These are phyloP conservation scores for Drosophila bunnanda DNA, from an alignment of 2,888 invertebrate species.

Conservation along the genomic window DNA sequence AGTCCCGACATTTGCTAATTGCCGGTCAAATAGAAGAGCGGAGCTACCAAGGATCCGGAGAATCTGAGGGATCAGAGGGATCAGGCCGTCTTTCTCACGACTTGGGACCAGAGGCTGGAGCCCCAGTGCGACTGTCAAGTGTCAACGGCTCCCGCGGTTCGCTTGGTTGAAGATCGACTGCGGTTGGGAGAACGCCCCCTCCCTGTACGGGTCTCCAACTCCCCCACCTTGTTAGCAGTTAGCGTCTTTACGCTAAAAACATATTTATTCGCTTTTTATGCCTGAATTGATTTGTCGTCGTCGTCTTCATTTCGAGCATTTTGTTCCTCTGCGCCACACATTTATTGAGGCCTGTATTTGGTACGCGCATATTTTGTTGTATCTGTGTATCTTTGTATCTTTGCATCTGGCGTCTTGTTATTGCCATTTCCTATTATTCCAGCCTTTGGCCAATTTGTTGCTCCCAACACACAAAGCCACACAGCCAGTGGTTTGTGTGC, in stretches of 20 bases:
- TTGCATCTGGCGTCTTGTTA: slow-evolving; percentile 33
- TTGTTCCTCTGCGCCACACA: slow-evolving; percentile 59
- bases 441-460: slow-evolving; percentile 54
- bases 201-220: not conserved
- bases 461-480: slow-evolving; percentile 21
- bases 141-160: slow-evolving; percentile 49
- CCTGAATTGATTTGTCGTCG: slow-evolving; percentile 81
- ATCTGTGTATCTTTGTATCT: slow-evolving; percentile 44
- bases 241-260: slow-evolving; percentile 80
- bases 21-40: slow-evolving; percentile 47
- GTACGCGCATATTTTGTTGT: slow-evolving; percentile 3
- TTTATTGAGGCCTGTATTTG: slow-evolving; percentile 60
- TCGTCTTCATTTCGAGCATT: slow-evolving; percentile 59
- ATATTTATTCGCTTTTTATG: slow-evolving; percentile 81
- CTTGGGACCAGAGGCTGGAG: slow-evolving; percentile 7
- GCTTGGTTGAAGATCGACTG: slow-evolving; percentile 28
- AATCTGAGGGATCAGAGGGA: slow-evolving; percentile 44
- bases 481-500: slow-evolving; percentile 30
- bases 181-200: slow-evolving; percentile 12
- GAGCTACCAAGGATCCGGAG: slow-evolving; percentile 34
- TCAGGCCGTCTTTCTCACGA: slow-evolving; percentile 64
- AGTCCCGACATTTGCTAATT: slow-evolving; percentile 48
- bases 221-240: slow-evolving; percentile 71
- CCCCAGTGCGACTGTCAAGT: slow-evolving; percentile 45
- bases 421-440: slow-evolving; percentile 48